Conservation (phyloP, 2,113 vertebrate genomes). For the Cottus gobio region DNA sequence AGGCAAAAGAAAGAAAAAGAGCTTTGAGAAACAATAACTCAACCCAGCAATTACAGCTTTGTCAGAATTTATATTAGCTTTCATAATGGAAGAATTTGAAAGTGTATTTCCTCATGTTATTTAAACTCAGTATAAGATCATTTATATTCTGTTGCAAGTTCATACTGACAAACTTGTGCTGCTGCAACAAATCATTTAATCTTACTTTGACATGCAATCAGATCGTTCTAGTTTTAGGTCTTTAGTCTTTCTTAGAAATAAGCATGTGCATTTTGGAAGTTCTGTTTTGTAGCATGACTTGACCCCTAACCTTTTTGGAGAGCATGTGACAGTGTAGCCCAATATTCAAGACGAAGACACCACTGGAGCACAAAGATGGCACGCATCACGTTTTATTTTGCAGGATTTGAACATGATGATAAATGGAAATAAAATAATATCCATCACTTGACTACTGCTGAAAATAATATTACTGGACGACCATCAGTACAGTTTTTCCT, state of each 20-base stretch:
- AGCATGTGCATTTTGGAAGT: background rate
- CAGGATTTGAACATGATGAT: background rate
- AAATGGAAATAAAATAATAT: background rate
- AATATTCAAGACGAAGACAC: background rate
- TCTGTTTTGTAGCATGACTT: background rate
- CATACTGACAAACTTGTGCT: background rate
- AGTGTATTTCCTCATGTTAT: slow-evolving; percentile 14
- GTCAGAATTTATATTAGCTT: slow-evolving; percentile 58
- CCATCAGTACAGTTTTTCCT: background rate
- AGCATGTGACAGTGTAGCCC: background rate
- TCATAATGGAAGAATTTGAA: slow-evolving; percentile 39
- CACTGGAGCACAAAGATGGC: background rate
- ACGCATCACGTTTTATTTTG: background rate
- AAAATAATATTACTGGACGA: background rate
- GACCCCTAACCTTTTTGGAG: slow-evolving; percentile 6
- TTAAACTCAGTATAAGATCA: background rate
- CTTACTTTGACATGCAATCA: background rate
- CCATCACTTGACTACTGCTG: background rate
- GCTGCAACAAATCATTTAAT: slow-evolving; percentile 4
- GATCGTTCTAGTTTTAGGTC: background rate
- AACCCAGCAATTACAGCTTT: slow-evolving; percentile 71
- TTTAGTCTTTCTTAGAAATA: background rate
- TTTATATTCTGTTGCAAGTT: slow-evolving; percentile 11
- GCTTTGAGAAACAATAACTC: slow-evolving; percentile 73
- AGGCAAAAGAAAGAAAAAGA: slow-evolving; percentile 71